Evolutionary conservation across 2,113 vertebrate genomes (phyloP).

Genomic region (Hydropotes inermis): DNA sequence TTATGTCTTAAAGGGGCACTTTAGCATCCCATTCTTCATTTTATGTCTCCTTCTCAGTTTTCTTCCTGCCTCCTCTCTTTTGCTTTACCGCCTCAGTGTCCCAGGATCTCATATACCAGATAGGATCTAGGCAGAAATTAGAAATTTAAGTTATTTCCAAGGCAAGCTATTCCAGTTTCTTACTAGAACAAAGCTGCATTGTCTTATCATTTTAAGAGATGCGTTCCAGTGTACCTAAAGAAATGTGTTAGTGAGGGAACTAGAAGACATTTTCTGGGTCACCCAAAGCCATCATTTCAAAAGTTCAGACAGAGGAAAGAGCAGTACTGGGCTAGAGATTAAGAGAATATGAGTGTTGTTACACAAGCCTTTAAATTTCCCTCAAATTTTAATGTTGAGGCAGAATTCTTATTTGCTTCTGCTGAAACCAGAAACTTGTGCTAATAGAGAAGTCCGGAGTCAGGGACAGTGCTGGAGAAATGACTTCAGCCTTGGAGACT

Average conservation of each 20-base stretch:
- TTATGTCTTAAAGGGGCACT: background rate
- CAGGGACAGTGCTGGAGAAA: background rate
- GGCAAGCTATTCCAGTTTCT: background rate
- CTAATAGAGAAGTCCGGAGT: background rate
- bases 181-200: background rate
- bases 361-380: background rate
- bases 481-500: background rate
- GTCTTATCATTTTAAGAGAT: background rate
- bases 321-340: background rate
- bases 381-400: background rate
- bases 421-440: background rate
- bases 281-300: background rate
- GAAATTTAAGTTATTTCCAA: background rate
- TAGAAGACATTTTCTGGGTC: background rate
- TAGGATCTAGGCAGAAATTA: background rate
- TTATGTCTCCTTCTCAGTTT: background rate
- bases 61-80: background rate
- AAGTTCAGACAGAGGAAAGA: background rate
- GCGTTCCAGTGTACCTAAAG: background rate
- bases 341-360: background rate
- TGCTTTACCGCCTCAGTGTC: background rate
- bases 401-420: background rate
- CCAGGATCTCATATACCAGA: background rate
- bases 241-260: background rate
- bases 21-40: background rate